Evolutionary conservation across 2,888 invertebrate genomes (phyloP), one percentile per base, ranked within the genome.

Genomic region (Augiades crinisus): DNA sequence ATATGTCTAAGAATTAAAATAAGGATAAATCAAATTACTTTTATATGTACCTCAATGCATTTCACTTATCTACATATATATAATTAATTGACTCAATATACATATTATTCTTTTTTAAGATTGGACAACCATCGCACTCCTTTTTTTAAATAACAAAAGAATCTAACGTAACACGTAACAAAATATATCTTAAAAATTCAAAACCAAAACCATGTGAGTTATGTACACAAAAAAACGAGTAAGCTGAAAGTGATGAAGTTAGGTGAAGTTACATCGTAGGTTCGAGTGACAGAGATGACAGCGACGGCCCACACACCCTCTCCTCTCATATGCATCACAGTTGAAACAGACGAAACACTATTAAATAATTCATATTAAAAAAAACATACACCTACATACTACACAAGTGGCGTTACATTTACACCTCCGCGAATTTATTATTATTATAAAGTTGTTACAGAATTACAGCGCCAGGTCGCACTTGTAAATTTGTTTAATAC

Each of bases 381-480:
- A 78, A 82, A 81, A 83, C 74, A 75, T 86, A 77, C 78, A 72
- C 85, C 85, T 86, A 86, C 76, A 64, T 79, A 79, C 87, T 86
- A 86, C 68, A 80, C 68, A 78, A 80, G 84, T 79, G 79, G 79
- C 77, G 68, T 69, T 64, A 62, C 53, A 53, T 24, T 22, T n/a
- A 13, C 12, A 14, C 19, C 38, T 54, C 52, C 24, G 67, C 62
- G 60, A 62, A 54, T 59, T 62, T 58, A 61, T 56, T 57, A 59
- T 7, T 19, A 10, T 17, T 30, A 19, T n/a, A 31, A 36, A 52
- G 47, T 47, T 44, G 67, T 67, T 62, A 57, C 55, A 16, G 53
- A 27, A 24, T 8, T 36, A 61, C 43, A 52, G 30, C 63, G 65
- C 60, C 68, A 63, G 66, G 14, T 10, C 54, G 59, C 57, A 46